Percentiles rank a stretch among this genome's conserved stretches.
Evolutionary conservation across 64 coral and sea anemone species (phyloP).

Genomic region (Actinia tenebrosa): DNA sequence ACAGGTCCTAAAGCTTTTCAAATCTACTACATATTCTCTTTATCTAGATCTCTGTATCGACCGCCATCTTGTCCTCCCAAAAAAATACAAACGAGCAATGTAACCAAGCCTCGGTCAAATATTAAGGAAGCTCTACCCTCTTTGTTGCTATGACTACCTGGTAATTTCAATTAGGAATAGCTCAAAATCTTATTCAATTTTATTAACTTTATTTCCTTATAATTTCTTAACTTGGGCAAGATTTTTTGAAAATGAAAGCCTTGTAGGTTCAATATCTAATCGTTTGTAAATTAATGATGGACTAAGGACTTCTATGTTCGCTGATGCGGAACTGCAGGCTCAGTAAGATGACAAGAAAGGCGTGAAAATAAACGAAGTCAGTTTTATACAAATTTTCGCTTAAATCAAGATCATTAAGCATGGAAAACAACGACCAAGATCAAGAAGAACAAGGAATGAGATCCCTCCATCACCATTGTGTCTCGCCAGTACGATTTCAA

Average conservation of each 20-base stretch:
- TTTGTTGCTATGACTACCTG: background rate
- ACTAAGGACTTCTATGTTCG: background rate
- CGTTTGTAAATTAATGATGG: no score
- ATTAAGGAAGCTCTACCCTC: background rate
- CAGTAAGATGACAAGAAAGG: background rate
- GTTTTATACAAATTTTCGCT: background rate
- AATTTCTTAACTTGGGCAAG: no score
- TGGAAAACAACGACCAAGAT: background rate
- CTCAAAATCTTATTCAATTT: background rate
- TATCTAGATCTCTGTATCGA: background rate
- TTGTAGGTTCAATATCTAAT: background rate
- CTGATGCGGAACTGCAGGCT: background rate
- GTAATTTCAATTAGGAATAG: no score
- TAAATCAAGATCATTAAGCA: background rate
- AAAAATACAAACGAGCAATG: background rate
- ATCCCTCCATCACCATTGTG: conserved; percentile 7
- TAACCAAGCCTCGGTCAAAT: conserved; percentile 3
- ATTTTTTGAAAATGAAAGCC: no score
- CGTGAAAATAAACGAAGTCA: background rate
- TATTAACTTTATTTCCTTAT: background rate
- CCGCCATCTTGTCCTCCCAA: conserved; percentile 3
- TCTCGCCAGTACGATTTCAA: conserved; percentile 54
- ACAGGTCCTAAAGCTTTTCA: background rate
- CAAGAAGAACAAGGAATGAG: conserved; percentile 19
- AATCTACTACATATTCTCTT: background rate